Evolutionary conservation across 2,888 invertebrate species (phyloP).

Genomic region (Limnephilus lunatus): DNA sequence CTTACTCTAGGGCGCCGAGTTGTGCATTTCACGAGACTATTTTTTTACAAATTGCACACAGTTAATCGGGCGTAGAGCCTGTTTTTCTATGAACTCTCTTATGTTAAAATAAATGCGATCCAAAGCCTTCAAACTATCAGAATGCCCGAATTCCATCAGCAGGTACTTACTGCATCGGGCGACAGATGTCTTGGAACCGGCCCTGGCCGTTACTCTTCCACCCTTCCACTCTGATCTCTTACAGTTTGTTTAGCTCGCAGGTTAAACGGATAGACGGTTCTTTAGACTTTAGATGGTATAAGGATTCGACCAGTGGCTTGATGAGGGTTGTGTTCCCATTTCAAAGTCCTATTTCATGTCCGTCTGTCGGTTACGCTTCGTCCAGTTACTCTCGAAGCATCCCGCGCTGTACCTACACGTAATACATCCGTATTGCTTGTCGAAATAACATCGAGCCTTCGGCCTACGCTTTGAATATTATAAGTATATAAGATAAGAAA

Average conservation of each 20-base stretch:
- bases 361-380: constrained; percentile 27
- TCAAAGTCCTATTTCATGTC: constrained; percentile 32
- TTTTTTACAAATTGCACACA: no score
- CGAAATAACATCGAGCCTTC: constrained; percentile 21
- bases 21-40: no score
- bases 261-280: constrained; percentile 10
- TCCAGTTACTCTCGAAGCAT: background rate
- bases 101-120: no score
- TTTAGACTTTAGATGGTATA: background rate
- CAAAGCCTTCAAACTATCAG: no score
- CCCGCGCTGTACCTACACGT: background rate
- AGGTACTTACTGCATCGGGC: background rate
- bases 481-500: background rate
- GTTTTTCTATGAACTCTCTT: no score
- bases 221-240: background rate
- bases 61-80: no score
- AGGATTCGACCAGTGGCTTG: constrained; percentile 27
- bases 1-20: no score
- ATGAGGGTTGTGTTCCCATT: constrained; percentile 51
- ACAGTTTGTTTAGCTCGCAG: background rate
- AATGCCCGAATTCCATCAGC: no score
- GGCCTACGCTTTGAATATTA: background rate
- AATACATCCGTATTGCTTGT: background rate
- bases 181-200: no score
- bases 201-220: background rate